A percentile compares a stretch with the other conserved stretches of the same genome.
These are phyloP conservation scores for Smittia aterrima DNA, from an alignment of 2,888 invertebrate species.

Conservation along the genomic window DNA sequence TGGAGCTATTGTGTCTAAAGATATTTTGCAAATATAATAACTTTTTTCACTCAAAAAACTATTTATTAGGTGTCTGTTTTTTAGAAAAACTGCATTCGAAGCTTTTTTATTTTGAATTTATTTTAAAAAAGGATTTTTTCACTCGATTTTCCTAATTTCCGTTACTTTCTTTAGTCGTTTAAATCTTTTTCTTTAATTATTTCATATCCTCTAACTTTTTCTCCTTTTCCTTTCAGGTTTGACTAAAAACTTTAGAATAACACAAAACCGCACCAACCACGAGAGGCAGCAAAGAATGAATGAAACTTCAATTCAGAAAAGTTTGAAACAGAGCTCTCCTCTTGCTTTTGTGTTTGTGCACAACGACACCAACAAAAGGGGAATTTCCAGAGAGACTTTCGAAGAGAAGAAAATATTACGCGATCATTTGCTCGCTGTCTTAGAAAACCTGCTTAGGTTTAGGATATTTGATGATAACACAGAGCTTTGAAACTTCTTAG, in stretches of 20 bases:
- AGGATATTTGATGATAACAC: not conserved
- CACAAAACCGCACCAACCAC: slow-evolving; percentile 39
- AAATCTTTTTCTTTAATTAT: not conserved
- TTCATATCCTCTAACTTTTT: slow-evolving; percentile 1
- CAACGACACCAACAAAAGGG: slow-evolving; percentile 25
- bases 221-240: not conserved
- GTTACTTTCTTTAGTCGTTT: too few species aligned
- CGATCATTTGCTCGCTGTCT: not conserved
- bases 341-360: slow-evolving; percentile 27
- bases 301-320: slow-evolving; percentile 35
- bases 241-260: slow-evolving; percentile 2
- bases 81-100: too few species aligned
- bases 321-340: slow-evolving; percentile 20
- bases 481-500: not conserved
- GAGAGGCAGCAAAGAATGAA: slow-evolving; percentile 26
- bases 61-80: too few species aligned
- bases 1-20: slow-evolving; percentile 51
- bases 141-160: too few species aligned
- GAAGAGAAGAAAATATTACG: slow-evolving; percentile 13
- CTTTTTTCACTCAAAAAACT: not conserved
- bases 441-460: not conserved
- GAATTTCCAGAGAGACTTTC: slow-evolving; percentile 8
- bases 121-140: slow-evolving; percentile 23
- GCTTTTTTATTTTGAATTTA: slow-evolving; percentile 43
- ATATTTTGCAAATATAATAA: not conserved